Conservation (phyloP, 1,140 invertebrate species). For the Euura lappo region DNA sequence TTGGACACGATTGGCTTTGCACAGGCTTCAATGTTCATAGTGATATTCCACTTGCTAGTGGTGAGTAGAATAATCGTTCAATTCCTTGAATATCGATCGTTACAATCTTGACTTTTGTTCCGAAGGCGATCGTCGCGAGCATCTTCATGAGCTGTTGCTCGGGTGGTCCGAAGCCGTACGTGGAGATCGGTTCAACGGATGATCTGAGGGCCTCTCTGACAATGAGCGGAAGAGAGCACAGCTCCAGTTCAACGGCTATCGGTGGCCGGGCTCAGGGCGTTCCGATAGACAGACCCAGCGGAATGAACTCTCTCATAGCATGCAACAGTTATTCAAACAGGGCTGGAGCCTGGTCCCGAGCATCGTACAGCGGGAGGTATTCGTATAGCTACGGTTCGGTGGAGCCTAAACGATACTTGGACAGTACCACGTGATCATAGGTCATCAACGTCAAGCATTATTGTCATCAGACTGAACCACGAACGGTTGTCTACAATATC, state of each 20-base stretch:
- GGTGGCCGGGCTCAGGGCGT: slow-evolving; percentile 26
- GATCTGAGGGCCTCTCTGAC: slow-evolving; percentile 46
- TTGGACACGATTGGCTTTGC: slow-evolving; percentile 77
- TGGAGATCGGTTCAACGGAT: slow-evolving; percentile 43
- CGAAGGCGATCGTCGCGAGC: slow-evolving; percentile 47
- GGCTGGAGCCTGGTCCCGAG: slow-evolving; percentile 66
- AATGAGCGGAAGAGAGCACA: slow-evolving; percentile 42
- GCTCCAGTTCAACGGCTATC: slow-evolving; percentile 31
- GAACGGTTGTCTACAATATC: too few species aligned
- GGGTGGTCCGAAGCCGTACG: slow-evolving; percentile 51
- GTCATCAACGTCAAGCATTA: slow-evolving; percentile 11
- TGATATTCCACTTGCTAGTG: slow-evolving; percentile 68
- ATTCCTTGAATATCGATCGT: background rate
- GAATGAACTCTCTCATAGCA: slow-evolving; percentile 69
- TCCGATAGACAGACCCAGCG: slow-evolving; percentile 39
- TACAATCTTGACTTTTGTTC: background rate
- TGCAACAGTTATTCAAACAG: slow-evolving; percentile 79
- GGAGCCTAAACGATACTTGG: slow-evolving; percentile 53
- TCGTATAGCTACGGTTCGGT: slow-evolving; percentile 66
- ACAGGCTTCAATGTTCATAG: slow-evolving; percentile 75
- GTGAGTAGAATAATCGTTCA: slow-evolving; percentile 56
- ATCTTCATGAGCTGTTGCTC: slow-evolving; percentile 52
- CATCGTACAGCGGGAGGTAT: slow-evolving; percentile 57
- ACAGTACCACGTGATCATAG: slow-evolving; percentile 52
- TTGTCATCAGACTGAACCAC: too few species aligned